Evolutionary conservation across 1,140 invertebrate species (phyloP).

Genomic region (Solen grandis): DNA sequence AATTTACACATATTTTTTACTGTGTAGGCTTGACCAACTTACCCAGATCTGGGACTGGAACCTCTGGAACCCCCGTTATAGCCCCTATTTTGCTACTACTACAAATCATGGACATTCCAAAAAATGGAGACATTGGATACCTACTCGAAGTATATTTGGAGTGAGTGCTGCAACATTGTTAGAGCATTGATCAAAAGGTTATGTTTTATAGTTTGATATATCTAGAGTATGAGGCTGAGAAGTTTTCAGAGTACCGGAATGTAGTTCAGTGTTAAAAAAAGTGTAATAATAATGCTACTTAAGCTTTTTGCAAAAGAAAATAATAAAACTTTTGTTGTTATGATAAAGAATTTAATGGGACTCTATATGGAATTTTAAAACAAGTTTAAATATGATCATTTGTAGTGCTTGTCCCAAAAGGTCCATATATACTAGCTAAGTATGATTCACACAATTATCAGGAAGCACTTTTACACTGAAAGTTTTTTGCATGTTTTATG

Average conservation of each 20-base stretch:
- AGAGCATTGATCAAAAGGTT: background rate
- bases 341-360: background rate
- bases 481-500: background rate
- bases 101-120: too few relatives aligned
- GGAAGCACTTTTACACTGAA: background rate
- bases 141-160: too few relatives aligned
- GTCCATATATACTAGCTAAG: too few relatives aligned
- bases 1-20: too few relatives aligned
- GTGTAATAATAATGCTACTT: background rate
- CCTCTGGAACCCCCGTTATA: too few relatives aligned
- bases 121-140: too few relatives aligned
- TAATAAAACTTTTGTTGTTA: background rate
- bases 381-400: too few relatives aligned
- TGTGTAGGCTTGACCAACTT: too few relatives aligned
- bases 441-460: background rate
- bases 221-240: background rate
- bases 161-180: background rate
- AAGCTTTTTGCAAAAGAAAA: background rate
- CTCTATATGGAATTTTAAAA: background rate
- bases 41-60: too few relatives aligned
- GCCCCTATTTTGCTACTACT: too few relatives aligned
- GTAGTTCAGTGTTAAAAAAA: background rate
- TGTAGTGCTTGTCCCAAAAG: too few relatives aligned
- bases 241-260: background rate
- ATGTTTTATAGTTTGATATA: background rate